phyloP scores from a whole-genome alignment of 2,113 vertebrate genomes.

The Podarcis raffonei region DNA sequence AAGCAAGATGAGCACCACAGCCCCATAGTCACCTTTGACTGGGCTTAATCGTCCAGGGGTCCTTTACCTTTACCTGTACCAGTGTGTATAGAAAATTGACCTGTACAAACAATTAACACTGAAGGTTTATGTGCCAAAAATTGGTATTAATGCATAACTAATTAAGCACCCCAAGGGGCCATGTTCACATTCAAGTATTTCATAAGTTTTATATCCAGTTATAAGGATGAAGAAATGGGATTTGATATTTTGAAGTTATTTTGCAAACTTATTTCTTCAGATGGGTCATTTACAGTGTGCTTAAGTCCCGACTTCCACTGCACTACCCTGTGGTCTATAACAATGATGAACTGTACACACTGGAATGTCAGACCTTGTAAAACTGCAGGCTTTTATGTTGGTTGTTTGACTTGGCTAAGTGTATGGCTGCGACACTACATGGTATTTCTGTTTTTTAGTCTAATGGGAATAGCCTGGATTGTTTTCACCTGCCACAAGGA shows the following conservation, averaged over 20 bases:
- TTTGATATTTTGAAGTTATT: neutral
- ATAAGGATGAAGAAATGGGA: neutral
- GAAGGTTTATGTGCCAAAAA: neutral
- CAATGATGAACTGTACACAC: slow-evolving; percentile 17
- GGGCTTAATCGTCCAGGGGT: too few relatives aligned
- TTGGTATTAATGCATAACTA: neutral
- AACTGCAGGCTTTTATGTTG: slow-evolving; percentile 4
- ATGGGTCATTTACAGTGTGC: neutral
- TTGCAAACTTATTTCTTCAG: neutral
- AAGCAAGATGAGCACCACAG: too few relatives aligned
- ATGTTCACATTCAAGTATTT: neutral
- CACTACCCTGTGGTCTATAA: slow-evolving; percentile 20
- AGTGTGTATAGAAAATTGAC: too few relatives aligned
- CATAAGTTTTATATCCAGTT: neutral
- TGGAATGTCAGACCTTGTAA: slow-evolving; percentile 19
- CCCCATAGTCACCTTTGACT: too few relatives aligned
- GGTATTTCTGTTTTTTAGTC: slow-evolving; percentile 42
- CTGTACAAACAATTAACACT: too few relatives aligned
- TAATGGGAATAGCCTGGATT: slow-evolving; percentile 34
- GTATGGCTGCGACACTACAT: slow-evolving; percentile 37
- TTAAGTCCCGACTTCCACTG: slow-evolving; percentile 4
- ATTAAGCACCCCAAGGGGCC: neutral
- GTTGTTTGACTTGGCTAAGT: slow-evolving; percentile 45
- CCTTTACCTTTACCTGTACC: too few relatives aligned
- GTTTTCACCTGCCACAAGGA: slow-evolving; percentile 53